phyloP scores from a whole-genome alignment of 2,797 vertebrate genomes.

The Lepus oiostolus region DNA sequence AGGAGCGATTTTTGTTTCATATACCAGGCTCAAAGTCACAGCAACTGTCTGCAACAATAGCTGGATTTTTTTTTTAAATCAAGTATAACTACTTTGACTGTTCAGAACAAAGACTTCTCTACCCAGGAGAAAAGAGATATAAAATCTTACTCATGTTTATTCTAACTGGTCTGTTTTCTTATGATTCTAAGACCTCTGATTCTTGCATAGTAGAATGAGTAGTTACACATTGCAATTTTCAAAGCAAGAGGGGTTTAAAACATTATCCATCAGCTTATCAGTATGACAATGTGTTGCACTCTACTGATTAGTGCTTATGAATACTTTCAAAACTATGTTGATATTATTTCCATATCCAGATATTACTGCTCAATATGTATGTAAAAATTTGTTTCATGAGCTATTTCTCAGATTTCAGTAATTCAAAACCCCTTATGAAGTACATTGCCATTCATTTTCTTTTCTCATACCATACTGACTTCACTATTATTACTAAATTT shows the following conservation, averaged over 20 bases:
- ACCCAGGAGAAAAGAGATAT: constrained; percentile 59
- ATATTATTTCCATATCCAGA: constrained; percentile 46
- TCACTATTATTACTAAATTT: constrained; percentile 34
- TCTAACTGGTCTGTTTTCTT: constrained; percentile 59
- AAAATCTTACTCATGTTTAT: constrained; percentile 72
- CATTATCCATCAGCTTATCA: background rate
- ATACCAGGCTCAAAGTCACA: constrained; percentile 65
- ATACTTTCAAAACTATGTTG: constrained; percentile 52
- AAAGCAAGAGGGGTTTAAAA: constrained; percentile 44
- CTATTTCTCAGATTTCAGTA: background rate
- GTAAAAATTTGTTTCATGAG: background rate
- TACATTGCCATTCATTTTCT: background rate
- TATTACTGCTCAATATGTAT: background rate
- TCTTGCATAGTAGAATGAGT: background rate
- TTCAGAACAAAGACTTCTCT: constrained; percentile 71
- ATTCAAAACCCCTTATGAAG: background rate
- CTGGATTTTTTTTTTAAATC: constrained; percentile 50
- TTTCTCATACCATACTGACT: background rate
- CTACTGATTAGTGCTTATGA: constrained; percentile 1
- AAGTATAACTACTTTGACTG: constrained; percentile 55
- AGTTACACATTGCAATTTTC: constrained; percentile 33
- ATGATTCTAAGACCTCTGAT: constrained; percentile 41
- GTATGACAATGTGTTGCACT: background rate
- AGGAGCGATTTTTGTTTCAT: constrained; percentile 72
- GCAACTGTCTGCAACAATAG: constrained; percentile 29